Conservation (phyloP, 1,140 invertebrate species). For the Sitophilus oryzae region DNA sequence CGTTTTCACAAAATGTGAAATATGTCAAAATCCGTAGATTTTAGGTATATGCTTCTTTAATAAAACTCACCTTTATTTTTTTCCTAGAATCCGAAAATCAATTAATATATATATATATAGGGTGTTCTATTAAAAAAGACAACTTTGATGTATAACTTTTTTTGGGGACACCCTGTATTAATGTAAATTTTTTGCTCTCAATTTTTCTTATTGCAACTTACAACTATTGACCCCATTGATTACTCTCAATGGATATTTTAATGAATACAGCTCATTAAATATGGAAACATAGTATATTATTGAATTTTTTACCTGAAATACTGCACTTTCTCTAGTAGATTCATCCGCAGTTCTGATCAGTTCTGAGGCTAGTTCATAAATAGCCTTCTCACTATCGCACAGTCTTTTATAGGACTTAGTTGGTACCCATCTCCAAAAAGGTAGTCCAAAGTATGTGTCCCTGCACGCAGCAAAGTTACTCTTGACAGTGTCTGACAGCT, state of each 20-base stretch:
- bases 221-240: background rate
- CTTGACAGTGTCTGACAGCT: constrained; percentile 63
- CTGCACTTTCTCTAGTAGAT: constrained; percentile 55
- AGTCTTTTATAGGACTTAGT: constrained; percentile 68
- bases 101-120: too few species aligned
- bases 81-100: too few species aligned
- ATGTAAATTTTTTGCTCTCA: too few species aligned
- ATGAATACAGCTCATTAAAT: background rate
- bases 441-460: constrained; percentile 75
- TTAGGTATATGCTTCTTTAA: too few species aligned
- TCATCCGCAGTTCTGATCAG: constrained; percentile 63
- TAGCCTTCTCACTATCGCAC: constrained; percentile 66
- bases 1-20: too few species aligned
- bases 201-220: too few species aligned
- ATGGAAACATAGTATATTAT: background rate
- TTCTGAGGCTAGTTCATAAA: constrained; percentile 79
- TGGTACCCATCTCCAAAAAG: constrained; percentile 74
- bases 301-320: constrained; percentile 50
- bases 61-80: too few species aligned
- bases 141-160: too few species aligned
- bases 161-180: too few species aligned
- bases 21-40: too few species aligned
- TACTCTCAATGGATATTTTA: background rate
- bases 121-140: too few species aligned
- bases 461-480: constrained; percentile 68